phyloP scores from a whole-genome alignment of 1,140 invertebrate species.

The Heliothis virescens region DNA sequence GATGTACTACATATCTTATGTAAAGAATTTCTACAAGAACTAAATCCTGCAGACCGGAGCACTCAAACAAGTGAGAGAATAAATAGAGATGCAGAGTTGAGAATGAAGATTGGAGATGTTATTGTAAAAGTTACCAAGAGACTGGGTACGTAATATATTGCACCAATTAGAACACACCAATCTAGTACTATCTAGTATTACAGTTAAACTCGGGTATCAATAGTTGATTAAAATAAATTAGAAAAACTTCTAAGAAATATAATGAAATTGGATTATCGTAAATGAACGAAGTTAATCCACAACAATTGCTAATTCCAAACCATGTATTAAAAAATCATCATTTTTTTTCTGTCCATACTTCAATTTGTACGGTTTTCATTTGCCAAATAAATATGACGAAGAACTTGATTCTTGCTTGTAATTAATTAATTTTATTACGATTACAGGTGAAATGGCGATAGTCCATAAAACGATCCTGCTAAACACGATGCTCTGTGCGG shows the following conservation, averaged over 20 bases:
- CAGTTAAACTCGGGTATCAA: no score
- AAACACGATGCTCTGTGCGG: slow-evolving; percentile 90
- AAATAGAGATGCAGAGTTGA: slow-evolving; percentile 87
- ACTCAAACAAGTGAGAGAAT: slow-evolving; percentile 71
- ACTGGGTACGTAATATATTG: slow-evolving; percentile 87
- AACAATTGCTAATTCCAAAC: no score
- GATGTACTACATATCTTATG: slow-evolving; percentile 89
- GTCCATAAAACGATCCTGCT: slow-evolving; percentile 90
- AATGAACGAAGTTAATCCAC: no score
- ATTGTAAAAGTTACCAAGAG: slow-evolving; percentile 90
- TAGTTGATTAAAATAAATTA: no score
- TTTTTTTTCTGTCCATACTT: no score
- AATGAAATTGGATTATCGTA: no score
- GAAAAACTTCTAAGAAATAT: no score
- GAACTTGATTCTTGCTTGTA: not conserved
- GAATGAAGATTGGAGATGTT: slow-evolving; percentile 94
- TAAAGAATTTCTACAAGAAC: slow-evolving; percentile 89
- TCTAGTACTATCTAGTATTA: no score
- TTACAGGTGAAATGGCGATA: slow-evolving; percentile 90
- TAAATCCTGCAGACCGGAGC: slow-evolving; percentile 48
- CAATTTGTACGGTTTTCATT: no score
- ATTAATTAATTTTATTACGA: slow-evolving; percentile 17
- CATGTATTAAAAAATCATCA: no score
- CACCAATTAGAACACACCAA: no score
- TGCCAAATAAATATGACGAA: no score